Base-by-base conservation (phyloP, 2,888 invertebrate species). In the Macrosoma leucophasiata region DNA sequence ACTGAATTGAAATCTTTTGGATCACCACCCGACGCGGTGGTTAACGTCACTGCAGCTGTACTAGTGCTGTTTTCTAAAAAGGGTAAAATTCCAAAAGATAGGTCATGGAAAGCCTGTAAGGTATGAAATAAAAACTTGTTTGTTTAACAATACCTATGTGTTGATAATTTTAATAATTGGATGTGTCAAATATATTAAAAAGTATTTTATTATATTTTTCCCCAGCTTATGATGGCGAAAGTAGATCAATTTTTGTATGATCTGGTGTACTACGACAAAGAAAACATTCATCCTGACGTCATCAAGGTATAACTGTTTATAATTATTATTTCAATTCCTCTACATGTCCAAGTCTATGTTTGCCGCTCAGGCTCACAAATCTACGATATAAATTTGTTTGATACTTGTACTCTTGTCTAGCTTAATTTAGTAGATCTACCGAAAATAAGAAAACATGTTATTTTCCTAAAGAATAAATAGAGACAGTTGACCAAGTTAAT, bases 1-100 rank as follows among this genome's bases (percentile, higher is more conserved):
- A 97, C 97, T 0, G 97, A 98, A 76, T 73, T 97, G 61, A 97
- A 97, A 66, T 95, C 97, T 0, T 97, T 97, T 67, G 95, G 95
- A 1, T 90, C 94, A 3, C 97, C 97, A 3, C 95, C 96, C 0
- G 90, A 91, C 22, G 94, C 95, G 32, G 97, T 97, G 0, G 91
- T 93, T 1, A 92, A 90, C 52, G 96, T 97, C 0, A 89, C 90
- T 5, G 91, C 94, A 1, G 96, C 96, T 4, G 96, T 97, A 3
- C 86, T 96, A 48, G 94, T 96, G 2, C 78, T 97, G n/a, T 90
- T 96, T 53, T 86, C 93, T 0, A 88, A 88, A 37, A 92, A 90
- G 61, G 94, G 94, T 3, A 95, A 94, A 73, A 86, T 97, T 32
- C 94, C 97, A 0, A 93, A 94, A 85, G 97, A 97, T 64, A 87